Percentiles rank a stretch among this genome's conserved stretches.
Evolutionary conservation across 1,140 invertebrate genomes (phyloP).

Genomic region (Cecropterus lyciades): DNA sequence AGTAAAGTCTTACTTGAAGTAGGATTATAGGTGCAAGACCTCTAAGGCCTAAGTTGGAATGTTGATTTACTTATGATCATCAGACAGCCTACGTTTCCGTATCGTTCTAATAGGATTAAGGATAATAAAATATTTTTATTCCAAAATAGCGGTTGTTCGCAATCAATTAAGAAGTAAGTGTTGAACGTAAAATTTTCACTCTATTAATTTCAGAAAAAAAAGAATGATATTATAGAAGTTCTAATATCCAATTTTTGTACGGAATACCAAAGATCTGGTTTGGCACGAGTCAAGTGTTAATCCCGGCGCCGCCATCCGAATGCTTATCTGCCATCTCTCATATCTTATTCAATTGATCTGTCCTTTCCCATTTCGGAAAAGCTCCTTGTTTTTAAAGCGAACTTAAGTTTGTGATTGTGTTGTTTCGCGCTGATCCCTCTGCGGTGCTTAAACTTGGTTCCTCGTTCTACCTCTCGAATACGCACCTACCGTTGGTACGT

Average conservation of each 20-base stretch:
- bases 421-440: constrained; percentile 38
- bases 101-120: too few relatives aligned
- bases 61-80: too few relatives aligned
- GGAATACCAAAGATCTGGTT: neutral
- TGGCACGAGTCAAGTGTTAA: constrained; percentile 22
- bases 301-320: constrained; percentile 15
- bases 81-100: too few relatives aligned
- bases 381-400: constrained; percentile 40
- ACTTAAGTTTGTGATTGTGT: constrained; percentile 42
- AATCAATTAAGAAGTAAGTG: too few relatives aligned
- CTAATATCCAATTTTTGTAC: neutral
- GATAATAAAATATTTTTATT: too few relatives aligned
- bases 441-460: constrained; percentile 37
- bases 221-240: too few relatives aligned
- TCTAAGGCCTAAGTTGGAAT: too few relatives aligned
- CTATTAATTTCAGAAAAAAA: too few relatives aligned
- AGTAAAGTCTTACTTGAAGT: too few relatives aligned
- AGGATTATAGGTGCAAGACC: too few relatives aligned
- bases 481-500: neutral
- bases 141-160: too few relatives aligned
- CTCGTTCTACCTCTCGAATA: neutral
- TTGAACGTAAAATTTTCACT: too few relatives aligned
- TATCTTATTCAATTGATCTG: constrained; percentile 36
- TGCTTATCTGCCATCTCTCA: constrained; percentile 34
- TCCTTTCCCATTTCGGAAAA: constrained; percentile 34